phyloP scores from a whole-genome alignment of 1,140 invertebrate genomes.

The Cyclargus thomasi region DNA sequence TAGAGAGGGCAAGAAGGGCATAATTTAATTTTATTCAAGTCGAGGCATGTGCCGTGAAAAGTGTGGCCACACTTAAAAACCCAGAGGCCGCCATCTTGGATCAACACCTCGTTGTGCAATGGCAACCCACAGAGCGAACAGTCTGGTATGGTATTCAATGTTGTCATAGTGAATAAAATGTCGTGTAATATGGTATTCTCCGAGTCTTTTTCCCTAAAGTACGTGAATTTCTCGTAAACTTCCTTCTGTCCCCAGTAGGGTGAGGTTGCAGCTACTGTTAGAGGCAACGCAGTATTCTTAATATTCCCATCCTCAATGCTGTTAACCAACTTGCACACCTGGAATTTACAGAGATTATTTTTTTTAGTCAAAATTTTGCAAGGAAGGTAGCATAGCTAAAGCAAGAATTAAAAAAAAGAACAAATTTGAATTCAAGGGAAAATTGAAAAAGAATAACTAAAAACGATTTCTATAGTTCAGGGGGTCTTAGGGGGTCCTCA shows the following conservation, averaged over 20 bases:
- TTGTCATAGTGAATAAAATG: constrained; percentile 44
- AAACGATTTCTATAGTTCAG: too few species aligned
- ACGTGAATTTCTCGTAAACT: constrained; percentile 34
- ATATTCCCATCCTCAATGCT: constrained; percentile 38
- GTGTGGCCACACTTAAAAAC: constrained; percentile 70
- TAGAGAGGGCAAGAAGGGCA: constrained; percentile 56
- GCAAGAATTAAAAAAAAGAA: background rate
- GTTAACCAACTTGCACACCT: constrained; percentile 55
- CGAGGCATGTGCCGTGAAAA: constrained; percentile 67
- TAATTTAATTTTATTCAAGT: constrained; percentile 67
- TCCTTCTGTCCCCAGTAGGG: constrained; percentile 57
- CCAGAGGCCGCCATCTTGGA: constrained; percentile 71
- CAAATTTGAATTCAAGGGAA: too few species aligned
- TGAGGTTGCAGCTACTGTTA: constrained; percentile 59
- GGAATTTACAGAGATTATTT: constrained; percentile 34
- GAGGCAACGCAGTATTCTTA: constrained; percentile 62
- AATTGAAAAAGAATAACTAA: too few species aligned
- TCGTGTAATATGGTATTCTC: constrained; percentile 37
- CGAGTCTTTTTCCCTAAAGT: constrained; percentile 25
- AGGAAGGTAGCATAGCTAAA: background rate
- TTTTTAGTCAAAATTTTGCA: too few species aligned
- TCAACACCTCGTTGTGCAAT: constrained; percentile 61
- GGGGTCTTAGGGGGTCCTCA: too few species aligned
- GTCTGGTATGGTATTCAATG: constrained; percentile 41
- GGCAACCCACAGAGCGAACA: constrained; percentile 66